Evolutionary conservation across 1,140 invertebrate species (phyloP).

Genomic region (Bombus terrestris): DNA sequence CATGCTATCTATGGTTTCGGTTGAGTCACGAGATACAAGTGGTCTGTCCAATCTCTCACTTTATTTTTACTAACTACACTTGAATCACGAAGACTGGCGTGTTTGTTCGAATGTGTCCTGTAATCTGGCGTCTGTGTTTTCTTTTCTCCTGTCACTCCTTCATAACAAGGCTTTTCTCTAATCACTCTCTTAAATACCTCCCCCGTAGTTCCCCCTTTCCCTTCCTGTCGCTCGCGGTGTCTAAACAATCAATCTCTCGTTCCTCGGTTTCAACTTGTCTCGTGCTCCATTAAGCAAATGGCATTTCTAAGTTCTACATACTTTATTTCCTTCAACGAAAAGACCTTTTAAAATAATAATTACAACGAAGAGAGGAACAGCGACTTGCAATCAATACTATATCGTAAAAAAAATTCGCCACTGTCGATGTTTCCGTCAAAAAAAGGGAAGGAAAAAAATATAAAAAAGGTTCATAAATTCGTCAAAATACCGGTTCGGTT

Average conservation of each 20-base stretch:
- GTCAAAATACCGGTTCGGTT: background rate
- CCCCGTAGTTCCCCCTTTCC: background rate
- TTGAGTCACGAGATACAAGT: slow-evolving; percentile 21
- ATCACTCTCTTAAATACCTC: slow-evolving; percentile 32
- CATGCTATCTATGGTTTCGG: slow-evolving; percentile 27
- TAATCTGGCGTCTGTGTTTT: slow-evolving; percentile 35
- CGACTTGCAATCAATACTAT: background rate
- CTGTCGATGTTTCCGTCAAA: too few species aligned
- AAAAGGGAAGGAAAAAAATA: background rate
- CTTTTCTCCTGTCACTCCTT: slow-evolving; percentile 29
- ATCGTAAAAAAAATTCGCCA: background rate
- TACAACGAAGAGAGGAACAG: background rate
- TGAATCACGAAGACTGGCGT: slow-evolving; percentile 36
- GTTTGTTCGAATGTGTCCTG: slow-evolving; percentile 39
- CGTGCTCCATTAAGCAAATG: slow-evolving; percentile 20
- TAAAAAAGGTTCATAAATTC: background rate
- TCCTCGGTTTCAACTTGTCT: background rate
- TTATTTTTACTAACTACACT: slow-evolving; percentile 50
- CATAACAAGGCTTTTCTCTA: slow-evolving; percentile 38
- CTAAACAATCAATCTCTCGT: slow-evolving; percentile 21
- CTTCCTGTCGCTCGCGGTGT: background rate
- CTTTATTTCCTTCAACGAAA: background rate
- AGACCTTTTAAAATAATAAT: background rate
- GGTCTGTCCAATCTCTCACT: slow-evolving; percentile 20
- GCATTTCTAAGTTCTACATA: too few species aligned